Base-by-base conservation (phyloP, 2,888 invertebrate species). In the Yponomeuta evonymella region DNA sequence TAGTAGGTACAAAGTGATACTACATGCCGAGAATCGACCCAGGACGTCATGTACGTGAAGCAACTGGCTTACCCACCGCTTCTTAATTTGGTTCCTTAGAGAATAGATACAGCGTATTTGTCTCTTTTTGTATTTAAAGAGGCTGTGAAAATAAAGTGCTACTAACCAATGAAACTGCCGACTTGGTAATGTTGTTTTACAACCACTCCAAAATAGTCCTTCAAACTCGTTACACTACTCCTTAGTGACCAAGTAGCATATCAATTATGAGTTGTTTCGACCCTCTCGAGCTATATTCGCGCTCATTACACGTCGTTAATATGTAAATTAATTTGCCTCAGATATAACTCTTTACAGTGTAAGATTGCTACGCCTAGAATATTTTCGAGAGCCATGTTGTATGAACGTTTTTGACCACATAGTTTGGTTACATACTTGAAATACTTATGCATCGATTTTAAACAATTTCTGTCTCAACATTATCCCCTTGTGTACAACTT, bases 191-290 rank as follows among this genome's bases (percentile, higher is more conserved):
- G 15, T 51, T 15, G 43, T 58, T 58, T 58, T 58, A 58, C 51
- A 5, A 15, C 51, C 51, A 58, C 15, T 15, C 51, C 51, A 58
- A 58, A 58, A 58, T 58, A 58, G 51, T 3, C 51, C 51, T 58
- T 15, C 51, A 15, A 6, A 58, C 51, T 58, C 51, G 51, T 58
- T 58, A 58, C 51, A 58, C 15, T 58, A 58, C 51, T 58, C 51
- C 12, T 58, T 58, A 58, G 51, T 15, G 15, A 58, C 15, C 51
- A 58, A 58, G 51, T 58, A 58, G 51, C 51, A 58, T 58, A 58
- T 58, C 51, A 58, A 58, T 58, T 58, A 58, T 58, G 51, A 58
- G 51, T 58, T 58, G 51, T 58, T 58, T 58, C 51, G 51, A 58
- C 51, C 51, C 51, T 58, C 12, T 58, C 51, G 51, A 12, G 51